Conservation (phyloP, 2,113 vertebrate species). For the Orthonyx spaldingii region DNA sequence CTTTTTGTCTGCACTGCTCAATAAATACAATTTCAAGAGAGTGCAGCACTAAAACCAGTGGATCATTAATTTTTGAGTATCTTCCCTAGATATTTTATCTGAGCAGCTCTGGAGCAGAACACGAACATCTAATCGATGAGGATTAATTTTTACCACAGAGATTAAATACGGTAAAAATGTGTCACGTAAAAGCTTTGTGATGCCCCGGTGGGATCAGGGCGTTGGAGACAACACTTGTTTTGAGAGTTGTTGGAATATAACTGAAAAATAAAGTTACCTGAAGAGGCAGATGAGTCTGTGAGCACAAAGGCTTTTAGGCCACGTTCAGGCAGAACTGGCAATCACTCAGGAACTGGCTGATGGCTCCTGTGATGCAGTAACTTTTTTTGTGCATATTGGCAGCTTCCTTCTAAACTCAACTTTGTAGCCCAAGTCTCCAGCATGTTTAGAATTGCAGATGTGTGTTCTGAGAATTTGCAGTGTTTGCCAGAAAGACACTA, state of each 20-base stretch:
- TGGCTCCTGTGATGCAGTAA: neutral
- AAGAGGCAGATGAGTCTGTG: neutral
- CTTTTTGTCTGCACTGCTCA: neutral
- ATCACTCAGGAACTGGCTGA: neutral
- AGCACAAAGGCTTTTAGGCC: neutral
- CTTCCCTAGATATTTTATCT: neutral
- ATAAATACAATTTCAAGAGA: neutral
- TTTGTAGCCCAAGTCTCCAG: slow-evolving; percentile 22
- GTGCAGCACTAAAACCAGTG: neutral
- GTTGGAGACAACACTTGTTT: neutral
- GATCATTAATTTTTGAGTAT: neutral
- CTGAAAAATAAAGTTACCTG: neutral
- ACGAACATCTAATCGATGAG: neutral
- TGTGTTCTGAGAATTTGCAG: slow-evolving; percentile 54
- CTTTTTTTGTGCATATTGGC: neutral
- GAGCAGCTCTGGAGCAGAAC: neutral
- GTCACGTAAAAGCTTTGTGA: neutral
- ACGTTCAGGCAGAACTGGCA: neutral
- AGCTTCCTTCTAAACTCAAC: neutral
- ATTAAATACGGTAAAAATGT: neutral
- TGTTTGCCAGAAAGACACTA: slow-evolving; percentile 60
- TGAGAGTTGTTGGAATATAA: neutral
- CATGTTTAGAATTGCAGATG: slow-evolving; percentile 59
- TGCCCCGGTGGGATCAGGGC: neutral
- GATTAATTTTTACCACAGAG: neutral